Evolutionary conservation across 1,140 invertebrate genomes (phyloP), one percentile per base, ranked within the genome.

Genomic region (Cylas formicarius): DNA sequence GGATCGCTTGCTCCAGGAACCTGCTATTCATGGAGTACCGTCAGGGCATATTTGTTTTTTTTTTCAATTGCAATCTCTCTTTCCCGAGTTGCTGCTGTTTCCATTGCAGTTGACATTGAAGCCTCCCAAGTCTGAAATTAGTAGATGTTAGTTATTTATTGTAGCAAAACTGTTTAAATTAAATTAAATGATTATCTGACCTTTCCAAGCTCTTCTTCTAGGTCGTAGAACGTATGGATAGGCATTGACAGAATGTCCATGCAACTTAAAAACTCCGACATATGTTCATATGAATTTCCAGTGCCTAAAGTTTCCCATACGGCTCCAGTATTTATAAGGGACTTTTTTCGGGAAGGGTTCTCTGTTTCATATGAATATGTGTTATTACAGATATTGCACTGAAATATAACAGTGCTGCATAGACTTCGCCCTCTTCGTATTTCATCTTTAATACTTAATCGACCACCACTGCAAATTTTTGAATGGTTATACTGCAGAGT

Each of bases 1-100:
- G 10, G 34, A 36, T n/a, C 34, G 18, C 14, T 36, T 36, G 20
- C 34, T 36, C 34, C 34, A 36, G n/a, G 34, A 36, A 7, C 34
- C 34, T 14, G 27, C 16, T 28, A 28, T 28, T 14, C 27, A 28
- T 11, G 27, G 27, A 28, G 27, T 28, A 28, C 27, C 27, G 16
- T 28, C 27, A 28, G 27, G 27, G 16, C 27, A 28, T 11, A 28
- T 28, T 28, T 28, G 27, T 28, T 28, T n/a, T 14, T 14, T n/a
- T n/a, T 28, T 11, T 28, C 27, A 11, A 28, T 28, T 28, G 27
- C 27, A 14, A 28, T 28, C n/a, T 28, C 27, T 28, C 27, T 28
- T 14, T 28, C 27, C 16, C 16, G 11, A 28, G 27, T 11, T 11
- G 11, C 16, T 11, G 27, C 27, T 11, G 16, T 28, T 28, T 28